Evolutionary conservation across 1,140 invertebrate genomes (phyloP).

Genomic region (Notospermus geniculatus): DNA sequence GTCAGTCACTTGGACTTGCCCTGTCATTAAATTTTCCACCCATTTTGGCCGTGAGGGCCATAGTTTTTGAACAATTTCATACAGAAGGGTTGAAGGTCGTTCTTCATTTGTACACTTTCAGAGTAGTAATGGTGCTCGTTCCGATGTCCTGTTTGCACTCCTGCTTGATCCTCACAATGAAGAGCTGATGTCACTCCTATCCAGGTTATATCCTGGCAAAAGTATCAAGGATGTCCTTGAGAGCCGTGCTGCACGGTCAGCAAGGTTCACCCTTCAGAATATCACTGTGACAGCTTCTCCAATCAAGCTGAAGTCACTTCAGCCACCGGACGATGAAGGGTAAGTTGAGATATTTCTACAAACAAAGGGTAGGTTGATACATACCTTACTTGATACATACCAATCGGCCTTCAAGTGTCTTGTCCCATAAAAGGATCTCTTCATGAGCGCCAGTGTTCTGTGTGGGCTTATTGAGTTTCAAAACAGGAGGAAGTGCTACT

Average conservation of each 20-base stretch:
- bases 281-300: slow-evolving; percentile 12
- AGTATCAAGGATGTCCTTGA: slow-evolving; percentile 41
- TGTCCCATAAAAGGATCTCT: no score
- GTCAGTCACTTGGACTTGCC: no score
- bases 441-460: no score
- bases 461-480: no score
- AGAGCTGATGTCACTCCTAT: slow-evolving; percentile 46
- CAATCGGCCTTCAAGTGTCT: no score
- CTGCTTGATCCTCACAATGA: slow-evolving; percentile 49
- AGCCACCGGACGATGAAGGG: neutral
- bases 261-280: slow-evolving; percentile 19
- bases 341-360: neutral
- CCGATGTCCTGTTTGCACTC: slow-evolving; percentile 47
- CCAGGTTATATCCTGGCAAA: slow-evolving; percentile 49
- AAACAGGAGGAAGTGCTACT: no score
- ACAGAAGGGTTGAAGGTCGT: no score
- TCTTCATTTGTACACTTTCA: slow-evolving; percentile 19
- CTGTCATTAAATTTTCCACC: no score
- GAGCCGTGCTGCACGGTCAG: slow-evolving; percentile 34
- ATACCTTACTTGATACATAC: no score
- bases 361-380: no score
- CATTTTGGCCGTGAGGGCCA: no score
- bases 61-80: no score
- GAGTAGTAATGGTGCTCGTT: slow-evolving; percentile 43
- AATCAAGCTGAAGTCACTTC: slow-evolving; percentile 7